A percentile compares a stretch with the other conserved stretches of the same genome.
phyloP scores from a whole-genome alignment of 2,797 vertebrate species.

The Benthosema pterotum region DNA sequence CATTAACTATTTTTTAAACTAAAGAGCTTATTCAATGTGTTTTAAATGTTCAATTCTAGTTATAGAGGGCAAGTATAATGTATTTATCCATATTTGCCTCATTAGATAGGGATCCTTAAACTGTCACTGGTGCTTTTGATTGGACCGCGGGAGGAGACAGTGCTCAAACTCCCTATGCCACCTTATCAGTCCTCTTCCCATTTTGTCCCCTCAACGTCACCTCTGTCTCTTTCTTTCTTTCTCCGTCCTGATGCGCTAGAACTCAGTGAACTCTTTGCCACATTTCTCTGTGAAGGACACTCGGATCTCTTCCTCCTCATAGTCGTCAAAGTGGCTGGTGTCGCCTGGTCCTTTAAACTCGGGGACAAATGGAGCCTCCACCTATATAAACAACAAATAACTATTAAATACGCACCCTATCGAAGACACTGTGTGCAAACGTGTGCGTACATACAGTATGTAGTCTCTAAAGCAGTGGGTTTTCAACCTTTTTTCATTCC shows the following conservation, averaged over 20 bases:
- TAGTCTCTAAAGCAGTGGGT: no score
- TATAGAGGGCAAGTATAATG: no score
- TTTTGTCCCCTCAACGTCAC: constrained; percentile 37
- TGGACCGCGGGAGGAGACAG: constrained; percentile 76
- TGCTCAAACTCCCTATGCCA: constrained; percentile 50
- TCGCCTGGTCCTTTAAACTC: constrained; percentile 94
- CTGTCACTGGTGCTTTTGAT: constrained; percentile 73
- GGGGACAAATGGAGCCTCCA: constrained; percentile 92
- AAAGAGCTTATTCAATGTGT: no score
- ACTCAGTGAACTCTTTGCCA: constrained; percentile 92
- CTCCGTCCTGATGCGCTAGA: constrained; percentile 78
- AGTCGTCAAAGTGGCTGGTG: constrained; percentile 95
- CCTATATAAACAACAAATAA: constrained; percentile 50
- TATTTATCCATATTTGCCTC: no score
- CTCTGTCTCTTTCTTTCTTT: constrained; percentile 42
- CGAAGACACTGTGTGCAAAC: background rate
- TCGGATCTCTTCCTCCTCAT: constrained; percentile 91
- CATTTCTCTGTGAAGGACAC: constrained; percentile 92
- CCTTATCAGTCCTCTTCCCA: constrained; percentile 65
- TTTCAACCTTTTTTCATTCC: no score
- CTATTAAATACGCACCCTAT: background rate
- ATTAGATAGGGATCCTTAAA: no score
- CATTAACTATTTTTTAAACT: no score
- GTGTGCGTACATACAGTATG: background rate
- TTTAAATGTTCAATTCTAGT: no score